Evolutionary conservation across 1,140 invertebrate species (phyloP).

Genomic region (Bombus fervidus): DNA sequence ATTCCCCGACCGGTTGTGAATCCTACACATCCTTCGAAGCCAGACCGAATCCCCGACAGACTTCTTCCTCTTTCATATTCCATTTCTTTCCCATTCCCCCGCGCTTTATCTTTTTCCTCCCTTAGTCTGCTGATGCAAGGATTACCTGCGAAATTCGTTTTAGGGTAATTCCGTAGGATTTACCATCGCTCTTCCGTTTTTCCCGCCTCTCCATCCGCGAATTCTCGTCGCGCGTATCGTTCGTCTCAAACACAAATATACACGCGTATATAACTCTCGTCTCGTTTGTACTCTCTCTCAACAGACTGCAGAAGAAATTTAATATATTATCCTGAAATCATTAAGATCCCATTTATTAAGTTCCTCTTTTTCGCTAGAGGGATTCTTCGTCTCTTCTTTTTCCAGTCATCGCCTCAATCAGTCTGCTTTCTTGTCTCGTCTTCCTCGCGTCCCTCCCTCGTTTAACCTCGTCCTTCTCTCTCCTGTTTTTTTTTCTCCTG

Average conservation of each 20-base stretch:
- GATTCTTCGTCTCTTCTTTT: not conserved
- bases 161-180: slow-evolving; percentile 46
- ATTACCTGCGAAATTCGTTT: slow-evolving; percentile 49
- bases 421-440: not conserved
- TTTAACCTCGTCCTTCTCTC: not conserved
- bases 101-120: slow-evolving; percentile 23
- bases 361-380: not conserved
- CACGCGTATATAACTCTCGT: not conserved
- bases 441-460: not conserved
- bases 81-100: slow-evolving; percentile 6
- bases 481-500: too few relatives aligned
- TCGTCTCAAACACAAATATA: not conserved
- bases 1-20: slow-evolving; percentile 21
- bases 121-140: slow-evolving; percentile 24
- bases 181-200: slow-evolving; percentile 7
- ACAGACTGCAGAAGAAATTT: not conserved
- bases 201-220: not conserved
- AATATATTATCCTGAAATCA: slow-evolving; percentile 32
- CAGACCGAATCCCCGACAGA: slow-evolving; percentile 25
- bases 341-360: slow-evolving; percentile 31
- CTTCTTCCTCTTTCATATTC: slow-evolving; percentile 37
- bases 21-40: not conserved
- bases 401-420: slow-evolving; percentile 22
- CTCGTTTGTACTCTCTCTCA: not conserved
- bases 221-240: not conserved